Evolutionary conservation across 2,888 invertebrate species (phyloP).

Genomic region (Platerodrilus igneus): DNA sequence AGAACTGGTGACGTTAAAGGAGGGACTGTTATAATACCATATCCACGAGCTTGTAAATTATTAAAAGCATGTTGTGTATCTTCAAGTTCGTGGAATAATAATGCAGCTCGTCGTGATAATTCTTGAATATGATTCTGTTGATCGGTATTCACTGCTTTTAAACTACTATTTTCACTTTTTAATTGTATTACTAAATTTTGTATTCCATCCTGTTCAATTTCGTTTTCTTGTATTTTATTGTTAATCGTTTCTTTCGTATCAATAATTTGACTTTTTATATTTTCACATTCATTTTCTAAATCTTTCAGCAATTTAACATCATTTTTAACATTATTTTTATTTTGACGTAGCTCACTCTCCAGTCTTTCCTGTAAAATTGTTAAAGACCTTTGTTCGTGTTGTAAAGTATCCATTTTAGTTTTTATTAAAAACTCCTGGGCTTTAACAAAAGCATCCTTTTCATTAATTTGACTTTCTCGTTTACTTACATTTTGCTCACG

Average conservation of each 20-base stretch:
- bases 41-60: background rate
- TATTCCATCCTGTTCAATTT: conserved; percentile 20
- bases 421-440: conserved; percentile 9
- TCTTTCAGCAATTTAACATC: conserved; percentile 13
- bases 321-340: conserved; percentile 10
- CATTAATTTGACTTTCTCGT: conserved; percentile 12
- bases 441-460: conserved; percentile 17
- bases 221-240: background rate
- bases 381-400: conserved; percentile 3
- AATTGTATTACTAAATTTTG: conserved; percentile 23
- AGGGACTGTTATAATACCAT: conserved; percentile 9
- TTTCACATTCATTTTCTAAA: conserved; percentile 15
- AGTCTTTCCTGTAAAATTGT: conserved; percentile 7
- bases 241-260: conserved; percentile 12
- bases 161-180: conserved; percentile 27
- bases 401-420: background rate
- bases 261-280: conserved; percentile 13
- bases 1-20: conserved; percentile 8
- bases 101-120: conserved; percentile 23
- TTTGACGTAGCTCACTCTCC: background rate
- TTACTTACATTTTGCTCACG: too few species aligned
- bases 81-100: conserved; percentile 28
- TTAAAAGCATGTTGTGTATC: conserved; percentile 17
- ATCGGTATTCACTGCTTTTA: conserved; percentile 18
- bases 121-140: conserved; percentile 28